phyloP scores from a whole-genome alignment of 2,797 vertebrate genomes.

The Mormyrops attenuatus region DNA sequence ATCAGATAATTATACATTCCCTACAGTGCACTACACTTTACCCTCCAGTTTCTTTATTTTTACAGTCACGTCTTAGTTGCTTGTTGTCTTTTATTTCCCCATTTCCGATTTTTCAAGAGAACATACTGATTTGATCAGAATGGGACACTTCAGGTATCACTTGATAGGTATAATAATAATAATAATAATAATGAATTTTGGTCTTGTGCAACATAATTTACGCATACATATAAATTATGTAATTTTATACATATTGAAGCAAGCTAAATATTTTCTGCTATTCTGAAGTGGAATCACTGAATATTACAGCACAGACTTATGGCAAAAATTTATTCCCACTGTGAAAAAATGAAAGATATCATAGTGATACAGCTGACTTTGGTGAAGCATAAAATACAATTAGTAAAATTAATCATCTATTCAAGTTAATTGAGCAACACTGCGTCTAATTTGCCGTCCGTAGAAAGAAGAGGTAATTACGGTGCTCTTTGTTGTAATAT shows the following conservation, averaged over 20 bases:
- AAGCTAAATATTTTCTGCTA: background rate
- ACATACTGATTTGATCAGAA: background rate
- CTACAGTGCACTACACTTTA: constrained; percentile 33
- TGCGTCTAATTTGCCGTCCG: constrained; percentile 20
- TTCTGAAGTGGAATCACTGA: background rate
- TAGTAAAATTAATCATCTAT: constrained; percentile 21
- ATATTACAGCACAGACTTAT: background rate
- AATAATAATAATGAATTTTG: background rate
- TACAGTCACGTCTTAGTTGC: background rate
- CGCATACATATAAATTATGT: background rate
- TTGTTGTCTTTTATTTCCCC: background rate
- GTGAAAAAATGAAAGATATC: background rate
- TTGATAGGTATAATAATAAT: background rate
- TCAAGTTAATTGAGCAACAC: constrained; percentile 11
- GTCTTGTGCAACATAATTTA: background rate
- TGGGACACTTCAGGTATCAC: background rate
- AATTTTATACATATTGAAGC: background rate
- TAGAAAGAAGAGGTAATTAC: constrained; percentile 14
- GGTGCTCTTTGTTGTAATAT: constrained; percentile 9
- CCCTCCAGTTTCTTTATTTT: constrained; percentile 4
- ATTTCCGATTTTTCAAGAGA: background rate
- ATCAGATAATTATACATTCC: constrained; percentile 65
- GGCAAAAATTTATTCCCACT: background rate
- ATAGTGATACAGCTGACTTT: background rate
- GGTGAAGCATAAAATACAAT: constrained; percentile 16